Evolutionary conservation across 2,797 vertebrate genomes (phyloP), one percentile per base, ranked within the genome.

Genomic region (Neopelma chrysocephalum): DNA sequence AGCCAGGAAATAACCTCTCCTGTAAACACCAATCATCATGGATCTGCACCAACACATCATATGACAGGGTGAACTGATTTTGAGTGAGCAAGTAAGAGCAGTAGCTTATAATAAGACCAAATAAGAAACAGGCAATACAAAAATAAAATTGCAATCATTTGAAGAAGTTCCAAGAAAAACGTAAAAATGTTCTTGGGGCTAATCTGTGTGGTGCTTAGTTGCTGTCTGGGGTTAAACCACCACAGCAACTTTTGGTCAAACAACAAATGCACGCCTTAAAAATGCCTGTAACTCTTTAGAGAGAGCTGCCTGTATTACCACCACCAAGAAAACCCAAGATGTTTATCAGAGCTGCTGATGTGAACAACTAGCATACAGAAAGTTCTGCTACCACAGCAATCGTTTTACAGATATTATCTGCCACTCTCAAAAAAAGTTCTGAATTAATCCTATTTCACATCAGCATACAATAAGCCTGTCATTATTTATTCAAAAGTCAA

Each of bases 391-490:
- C 48, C 36, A 60, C 75, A 92, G 89, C 64, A 91, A 70, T 66
- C 5, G 1, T 56, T 89, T 50, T 31, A 82, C 51, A 95, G 92
- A 93, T 82, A 92, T 5, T 89, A 95, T 93, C 75, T n/a, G 62
- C 48, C 7, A 2, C 75, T 82, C 82, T 64, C 76, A 42, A 71
- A 87, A 81, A 81, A 51, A 45, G 48, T 53, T 73, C 78, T 50
- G 23, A 42, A 92, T 89, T 94, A 92, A 94, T 93, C 75, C 89
- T n/a, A 60, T 53, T 96, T 87, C 82, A 70, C 82, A 90, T 87
- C 83, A 89, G 89, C 83, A 85, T 40, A 85, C 64, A 90, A 68
- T 82, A 93, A 93, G 83, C 71, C 71, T 73, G 64, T 51, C 64
- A 40, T 73, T 75, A 90, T 53, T 31, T 77, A 92, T 70, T 77